Base-by-base conservation (phyloP, 1,140 invertebrate genomes). In the Chrysomallon squamiferum region DNA sequence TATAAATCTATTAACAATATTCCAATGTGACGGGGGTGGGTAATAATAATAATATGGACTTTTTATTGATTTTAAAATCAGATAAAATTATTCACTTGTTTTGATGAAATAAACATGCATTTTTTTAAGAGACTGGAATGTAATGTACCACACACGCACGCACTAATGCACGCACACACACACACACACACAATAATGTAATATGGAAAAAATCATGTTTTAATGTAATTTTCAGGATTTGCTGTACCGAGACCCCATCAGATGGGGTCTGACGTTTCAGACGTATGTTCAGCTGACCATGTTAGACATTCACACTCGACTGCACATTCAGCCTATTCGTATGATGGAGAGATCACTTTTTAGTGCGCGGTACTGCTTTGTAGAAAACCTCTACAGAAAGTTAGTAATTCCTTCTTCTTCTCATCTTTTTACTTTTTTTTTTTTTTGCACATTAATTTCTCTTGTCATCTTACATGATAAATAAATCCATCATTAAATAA, bases 281-380 rank as follows among this genome's bases (percentile, higher is more conserved):
- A 91, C 91, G 1, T 95, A 95, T 82, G 93, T 95, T 5, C 93
- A 95, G 73, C 84, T 95, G 35, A 95, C 94, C 1, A 93, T 95
- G 91, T 76, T 95, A 20, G 89, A 93, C 75, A 87, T 91, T 60
- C 94, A 96, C 79, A 90, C 89, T 1, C 84, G 87, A 47, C 69
- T 85, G 0, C 88, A 89, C 32, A 77, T 80, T 62, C 59, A 73
- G 45, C 89, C 90, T 18, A 88, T 94, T 33, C 95, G 95, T 86
- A 86, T 96, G 65, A 95, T 97, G 90, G 95, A 96, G 83, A 88
- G 95, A 57, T 96, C 94, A 0, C 87, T 96, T n/a, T 93, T 89
- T 80, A 94, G 93, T 86, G 90, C 92, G n/a, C 89, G 90, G 63
- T 91, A 92, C 81, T 93, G 92, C 78, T 95, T 95, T 86, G 91